These are phyloP conservation scores for Tachysurus vachellii DNA, from an alignment of 2,113 vertebrate species.

Conservation along the genomic window DNA sequence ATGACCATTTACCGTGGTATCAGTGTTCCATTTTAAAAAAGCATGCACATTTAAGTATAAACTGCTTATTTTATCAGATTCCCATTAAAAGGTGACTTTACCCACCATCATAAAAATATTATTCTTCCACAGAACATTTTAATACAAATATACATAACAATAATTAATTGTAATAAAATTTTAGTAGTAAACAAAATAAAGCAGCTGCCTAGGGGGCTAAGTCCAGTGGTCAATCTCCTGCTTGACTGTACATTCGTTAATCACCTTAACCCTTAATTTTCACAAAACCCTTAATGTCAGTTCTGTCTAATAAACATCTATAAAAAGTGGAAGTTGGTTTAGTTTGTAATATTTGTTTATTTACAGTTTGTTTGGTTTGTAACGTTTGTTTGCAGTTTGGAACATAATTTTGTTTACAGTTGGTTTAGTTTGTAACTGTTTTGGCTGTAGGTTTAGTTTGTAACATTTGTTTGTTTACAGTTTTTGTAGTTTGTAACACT, in stretches of 20 bases:
- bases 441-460: neutral
- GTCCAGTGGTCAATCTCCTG: neutral
- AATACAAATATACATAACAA: neutral
- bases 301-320: neutral
- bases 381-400: neutral
- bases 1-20: slow-evolving; percentile 8
- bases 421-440: neutral
- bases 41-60: neutral
- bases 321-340: too few species aligned
- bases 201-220: neutral
- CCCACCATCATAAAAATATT: neutral
- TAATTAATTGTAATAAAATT: neutral
- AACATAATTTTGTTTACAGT: too few species aligned
- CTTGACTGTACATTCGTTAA: neutral
- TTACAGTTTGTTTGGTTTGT: neutral
- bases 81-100: neutral
- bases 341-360: neutral
- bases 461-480: neutral
- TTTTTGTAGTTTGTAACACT: neutral
- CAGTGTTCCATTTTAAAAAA: neutral
- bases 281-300: neutral
- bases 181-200: neutral
- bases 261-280: neutral
- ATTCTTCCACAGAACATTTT: neutral
- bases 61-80: neutral